phyloP scores from a whole-genome alignment of 2,888 invertebrate species.

The Hydrotaea diabolus region DNA sequence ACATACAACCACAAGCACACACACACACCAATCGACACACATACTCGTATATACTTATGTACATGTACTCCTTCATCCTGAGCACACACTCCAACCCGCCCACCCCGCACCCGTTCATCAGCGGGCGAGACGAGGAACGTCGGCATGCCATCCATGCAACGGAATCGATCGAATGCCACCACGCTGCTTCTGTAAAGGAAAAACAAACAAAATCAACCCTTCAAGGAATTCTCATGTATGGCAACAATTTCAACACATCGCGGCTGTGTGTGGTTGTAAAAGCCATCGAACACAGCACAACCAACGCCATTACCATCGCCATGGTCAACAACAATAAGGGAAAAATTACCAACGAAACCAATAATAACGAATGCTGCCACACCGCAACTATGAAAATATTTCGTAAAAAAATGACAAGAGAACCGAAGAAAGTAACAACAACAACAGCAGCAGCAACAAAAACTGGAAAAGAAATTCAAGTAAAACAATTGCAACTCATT shows the following conservation, averaged over 20 bases:
- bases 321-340: neutral
- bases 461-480: slow-evolving; percentile 7
- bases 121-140: neutral
- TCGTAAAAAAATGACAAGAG: slow-evolving; percentile 18
- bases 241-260: slow-evolving; percentile 32
- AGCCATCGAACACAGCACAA: slow-evolving; percentile 23
- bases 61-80: neutral
- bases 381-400: slow-evolving; percentile 39
- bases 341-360: neutral
- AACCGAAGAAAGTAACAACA: neutral
- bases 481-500: slow-evolving; percentile 29
- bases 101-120: neutral
- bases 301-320: neutral
- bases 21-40: too few relatives aligned
- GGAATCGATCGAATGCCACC: slow-evolving; percentile 21
- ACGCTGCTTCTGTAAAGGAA: slow-evolving; percentile 28
- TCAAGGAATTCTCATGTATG: slow-evolving; percentile 29
- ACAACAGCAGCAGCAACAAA: neutral
- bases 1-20: neutral
- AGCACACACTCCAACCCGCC: neutral
- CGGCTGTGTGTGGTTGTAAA: slow-evolving; percentile 27
- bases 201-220: slow-evolving; percentile 34
- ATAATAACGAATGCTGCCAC: slow-evolving; percentile 32
- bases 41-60: too few relatives aligned
- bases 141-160: neutral